Base-by-base conservation (phyloP, 2,888 invertebrate genomes). In the Aphelenchoides bicaudatus region DNA sequence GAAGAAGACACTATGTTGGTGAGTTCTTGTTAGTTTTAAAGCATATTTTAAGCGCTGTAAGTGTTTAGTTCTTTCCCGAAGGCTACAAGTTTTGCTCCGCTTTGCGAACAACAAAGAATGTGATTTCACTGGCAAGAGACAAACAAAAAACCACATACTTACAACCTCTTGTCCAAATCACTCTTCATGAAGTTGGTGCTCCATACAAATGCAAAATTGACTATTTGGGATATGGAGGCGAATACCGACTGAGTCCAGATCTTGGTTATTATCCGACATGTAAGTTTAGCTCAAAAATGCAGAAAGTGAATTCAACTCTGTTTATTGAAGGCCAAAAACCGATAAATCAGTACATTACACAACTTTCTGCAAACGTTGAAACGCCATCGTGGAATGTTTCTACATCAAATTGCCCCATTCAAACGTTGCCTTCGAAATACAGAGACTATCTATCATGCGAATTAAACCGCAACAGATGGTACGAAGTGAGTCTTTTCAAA, bases 251-350 rank as follows among this genome's bases (percentile, higher is more conserved):
- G 6, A 63, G 71, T 16, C 75, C 75, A 2, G 74, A 75, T 48
- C 63, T 75, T n/a, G 75, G 75, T 13, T 70, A 70, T 21, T 75
- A 75, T 58, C 62, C 65, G 13, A 47, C 65, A n/a, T 75, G 75
- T 54, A n/a, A n/a, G n/a, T n/a, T n/a, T n/a, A n/a, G n/a, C n/a
- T n/a, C n/a, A n/a, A n/a, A n/a, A n/a, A n/a, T n/a, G n/a, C n/a
- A n/a, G n/a, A n/a, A n/a, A n/a, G n/a, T n/a, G n/a, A n/a, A n/a
- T n/a, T n/a, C n/a, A n/a, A n/a, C n/a, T n/a, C n/a, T n/a, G n/a
- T n/a, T n/a, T n/a, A n/a, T n/a, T n/a, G n/a, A n/a, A n/a, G n/a
- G n/a, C n/a, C 74, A 75, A 34, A 59, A 64, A 28, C 58, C 65
- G 5, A 65, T 75, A 29, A 67, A 72, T 1, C 59, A 66, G 29